Percentiles rank a stretch among this genome's conserved stretches.
phyloP scores from a whole-genome alignment of 1,140 invertebrate genomes.

The Neomicropteryx cornuta region DNA sequence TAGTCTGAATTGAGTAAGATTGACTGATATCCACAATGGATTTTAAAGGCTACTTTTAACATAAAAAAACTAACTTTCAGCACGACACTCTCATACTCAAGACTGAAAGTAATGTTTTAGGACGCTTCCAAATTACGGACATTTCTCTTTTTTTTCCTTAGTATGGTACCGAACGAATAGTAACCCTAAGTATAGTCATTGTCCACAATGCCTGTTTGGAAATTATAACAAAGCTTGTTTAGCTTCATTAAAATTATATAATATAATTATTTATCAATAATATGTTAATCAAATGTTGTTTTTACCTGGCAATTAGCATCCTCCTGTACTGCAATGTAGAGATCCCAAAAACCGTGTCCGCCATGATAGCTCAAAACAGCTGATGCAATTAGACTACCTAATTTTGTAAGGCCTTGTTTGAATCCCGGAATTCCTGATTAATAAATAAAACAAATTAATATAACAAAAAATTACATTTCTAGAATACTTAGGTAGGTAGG shows the following conservation, averaged over 20 bases:
- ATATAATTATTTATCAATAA: conserved; percentile 6
- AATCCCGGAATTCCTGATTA: conserved; percentile 37
- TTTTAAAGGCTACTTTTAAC: too few species aligned
- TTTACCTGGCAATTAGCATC: conserved; percentile 47
- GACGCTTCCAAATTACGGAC: too few species aligned
- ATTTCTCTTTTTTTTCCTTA: too few species aligned
- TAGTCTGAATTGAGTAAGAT: too few species aligned
- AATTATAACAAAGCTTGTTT: not conserved
- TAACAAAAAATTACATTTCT: too few species aligned
- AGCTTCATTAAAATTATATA: conserved; percentile 6
- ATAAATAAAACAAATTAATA: too few species aligned
- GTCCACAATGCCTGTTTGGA: not conserved
- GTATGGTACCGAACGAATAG: too few species aligned
- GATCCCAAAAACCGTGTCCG: conserved; percentile 48
- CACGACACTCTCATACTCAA: too few species aligned
- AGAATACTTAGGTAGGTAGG: too few species aligned
- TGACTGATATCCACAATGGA: too few species aligned
- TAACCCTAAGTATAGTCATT: not conserved
- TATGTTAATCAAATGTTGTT: conserved; percentile 26
- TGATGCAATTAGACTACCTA: conserved; percentile 58
- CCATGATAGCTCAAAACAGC: conserved; percentile 54
- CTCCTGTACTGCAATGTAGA: conserved; percentile 51
- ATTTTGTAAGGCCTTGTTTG: conserved; percentile 53
- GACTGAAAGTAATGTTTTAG: too few species aligned
- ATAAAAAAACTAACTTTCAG: too few species aligned